Evolutionary conservation across 2,888 invertebrate genomes (phyloP), one percentile per base, ranked within the genome.

Genomic region (Volucella inflata): DNA sequence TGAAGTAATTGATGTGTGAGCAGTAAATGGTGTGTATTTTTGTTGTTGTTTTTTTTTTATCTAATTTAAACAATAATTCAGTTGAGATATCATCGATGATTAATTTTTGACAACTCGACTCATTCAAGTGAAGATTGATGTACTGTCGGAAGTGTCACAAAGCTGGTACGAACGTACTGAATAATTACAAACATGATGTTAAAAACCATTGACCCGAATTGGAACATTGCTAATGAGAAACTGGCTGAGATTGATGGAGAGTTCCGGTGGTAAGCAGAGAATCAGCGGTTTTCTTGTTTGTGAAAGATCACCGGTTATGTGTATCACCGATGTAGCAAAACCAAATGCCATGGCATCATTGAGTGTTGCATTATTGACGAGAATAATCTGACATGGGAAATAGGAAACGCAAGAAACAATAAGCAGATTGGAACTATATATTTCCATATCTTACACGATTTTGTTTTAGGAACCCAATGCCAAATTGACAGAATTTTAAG

Each of bases 41-140:
- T 65, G 36, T 60, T 21, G 11, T 50, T 40, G 50, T 38, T 57
- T 21, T 21, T 30, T 30, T 1, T 64, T 70, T 62, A 65, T 60
- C 65, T 71, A 82, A 77, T 82, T 77, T 67, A 46, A 57, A n/a
- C 10, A 51, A 77, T 77, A 70, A 70, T 64, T 76, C 70, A 70
- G 76, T 64, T 70, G 48, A 80, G 80, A 68, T 68, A 68, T 55
- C 48, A 68, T 75, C 64, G 70, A 50, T 64, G 76, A 76, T 81
- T 81, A 81, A 81, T 76, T 76, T 81, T 81, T 76, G 77, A 76
- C 81, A 81, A 65, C 77, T 65, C 64, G 40, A 46, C 51, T 30
- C 30, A 53, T 77, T 59, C 71, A 48, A 16, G 65, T 38, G 9
- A 53, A 65, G 65, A 77, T 71, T 44, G 71, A 65, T 71, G 64